Conservation (phyloP, 2,797 vertebrate genomes). For the Trematomus bernacchii region DNA sequence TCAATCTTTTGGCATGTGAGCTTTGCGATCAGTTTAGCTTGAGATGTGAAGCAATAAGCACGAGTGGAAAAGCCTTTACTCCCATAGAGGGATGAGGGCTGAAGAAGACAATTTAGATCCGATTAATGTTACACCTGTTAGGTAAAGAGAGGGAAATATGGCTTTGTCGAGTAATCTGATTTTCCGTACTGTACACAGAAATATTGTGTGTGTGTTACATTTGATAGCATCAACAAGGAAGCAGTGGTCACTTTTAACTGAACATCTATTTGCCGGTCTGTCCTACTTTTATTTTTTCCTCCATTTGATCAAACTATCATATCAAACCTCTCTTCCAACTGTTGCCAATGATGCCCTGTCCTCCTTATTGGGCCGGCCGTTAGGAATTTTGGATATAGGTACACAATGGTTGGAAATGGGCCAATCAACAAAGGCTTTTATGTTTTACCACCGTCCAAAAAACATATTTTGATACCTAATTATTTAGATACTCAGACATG, state of each 20-base stretch:
- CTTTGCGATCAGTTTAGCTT: constrained; percentile 47
- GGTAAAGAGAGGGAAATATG: constrained; percentile 22
- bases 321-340: not conserved
- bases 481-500: no score
- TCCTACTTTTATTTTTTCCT: no score
- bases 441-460: no score
- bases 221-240: constrained; percentile 31
- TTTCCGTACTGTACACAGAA: not conserved
- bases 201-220: not conserved
- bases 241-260: constrained; percentile 24
- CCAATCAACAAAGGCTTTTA: no score
- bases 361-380: not conserved
- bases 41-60: constrained; percentile 31
- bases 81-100: constrained; percentile 37
- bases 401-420: no score
- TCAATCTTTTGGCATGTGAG: constrained; percentile 34
- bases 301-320: not conserved
- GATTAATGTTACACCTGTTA: constrained; percentile 25
- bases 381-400: no score
- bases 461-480: no score
- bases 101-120: constrained; percentile 50
- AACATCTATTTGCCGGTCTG: constrained; percentile 15
- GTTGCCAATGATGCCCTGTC: not conserved
- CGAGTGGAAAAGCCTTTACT: constrained; percentile 41
- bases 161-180: constrained; percentile 15